Evolutionary conservation across 2,888 invertebrate genomes (phyloP).

Genomic region (Eupithecia vulgata): DNA sequence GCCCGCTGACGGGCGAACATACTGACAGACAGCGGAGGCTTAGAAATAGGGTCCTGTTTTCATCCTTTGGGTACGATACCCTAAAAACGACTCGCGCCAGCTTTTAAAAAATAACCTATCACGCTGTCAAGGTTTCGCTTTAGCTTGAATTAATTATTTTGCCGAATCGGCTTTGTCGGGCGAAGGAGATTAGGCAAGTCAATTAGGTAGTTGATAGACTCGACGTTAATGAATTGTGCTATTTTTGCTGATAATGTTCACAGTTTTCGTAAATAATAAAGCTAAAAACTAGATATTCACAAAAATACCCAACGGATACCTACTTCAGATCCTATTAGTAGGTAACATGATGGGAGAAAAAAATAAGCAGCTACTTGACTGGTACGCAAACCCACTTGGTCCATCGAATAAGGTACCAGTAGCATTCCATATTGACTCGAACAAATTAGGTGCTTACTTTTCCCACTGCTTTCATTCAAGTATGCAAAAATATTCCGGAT

Average conservation of each 20-base stretch:
- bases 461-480: constrained; percentile 15
- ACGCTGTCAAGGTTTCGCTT: neutral
- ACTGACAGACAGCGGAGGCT: too few relatives aligned
- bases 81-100: too few relatives aligned
- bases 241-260: constrained; percentile 9
- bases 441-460: constrained; percentile 19
- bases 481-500: constrained; percentile 12
- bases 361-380: neutral
- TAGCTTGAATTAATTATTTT: constrained; percentile 30
- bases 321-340: neutral
- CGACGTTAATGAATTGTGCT: constrained; percentile 29
- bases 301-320: neutral
- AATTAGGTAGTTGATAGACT: constrained; percentile 35
- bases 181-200: constrained; percentile 36
- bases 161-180: constrained; percentile 37
- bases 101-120: neutral
- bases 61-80: too few relatives aligned
- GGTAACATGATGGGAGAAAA: neutral
- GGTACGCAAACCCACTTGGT: neutral
- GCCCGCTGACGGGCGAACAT: too few relatives aligned
- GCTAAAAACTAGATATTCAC: neutral
- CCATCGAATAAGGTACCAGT: neutral
- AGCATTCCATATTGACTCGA: neutral
- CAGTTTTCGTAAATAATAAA: neutral
- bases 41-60: too few relatives aligned